Evolutionary conservation across 2,113 vertebrate genomes (phyloP).

Genomic region (Myotis davidii): DNA sequence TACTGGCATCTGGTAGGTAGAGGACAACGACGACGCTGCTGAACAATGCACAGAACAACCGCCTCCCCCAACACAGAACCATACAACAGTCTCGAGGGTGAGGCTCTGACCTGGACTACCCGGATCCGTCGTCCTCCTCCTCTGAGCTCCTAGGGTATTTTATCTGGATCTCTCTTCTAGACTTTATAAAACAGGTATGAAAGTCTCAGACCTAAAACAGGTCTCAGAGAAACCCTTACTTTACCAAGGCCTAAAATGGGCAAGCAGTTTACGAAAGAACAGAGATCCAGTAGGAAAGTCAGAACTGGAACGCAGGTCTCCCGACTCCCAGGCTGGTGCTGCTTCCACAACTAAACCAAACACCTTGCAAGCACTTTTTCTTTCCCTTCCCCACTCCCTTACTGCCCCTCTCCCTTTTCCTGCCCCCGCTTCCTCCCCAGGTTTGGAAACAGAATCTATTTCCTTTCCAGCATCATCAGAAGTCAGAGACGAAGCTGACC

Average conservation of each 20-base stretch:
- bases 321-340: background rate
- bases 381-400: background rate
- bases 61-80: background rate
- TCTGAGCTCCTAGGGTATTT: background rate
- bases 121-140: background rate
- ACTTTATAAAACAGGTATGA: background rate
- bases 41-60: background rate
- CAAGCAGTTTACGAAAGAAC: constrained; percentile 10
- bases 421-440: background rate
- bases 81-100: background rate
- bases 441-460: background rate
- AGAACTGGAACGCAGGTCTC: background rate
- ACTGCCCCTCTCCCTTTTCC: background rate
- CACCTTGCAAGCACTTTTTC: background rate
- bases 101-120: background rate
- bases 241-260: constrained; percentile 31
- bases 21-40: background rate
- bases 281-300: background rate
- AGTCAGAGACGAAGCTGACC: background rate
- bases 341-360: background rate
- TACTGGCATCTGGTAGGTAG: background rate
- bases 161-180: constrained; percentile 16
- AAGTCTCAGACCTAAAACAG: constrained; percentile 9
- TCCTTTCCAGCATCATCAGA: constrained; percentile 43
- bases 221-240: background rate